Evolutionary conservation across 2,888 invertebrate species (phyloP), one percentile per base, ranked within the genome.

Genomic region (Pyrgus malvae): DNA sequence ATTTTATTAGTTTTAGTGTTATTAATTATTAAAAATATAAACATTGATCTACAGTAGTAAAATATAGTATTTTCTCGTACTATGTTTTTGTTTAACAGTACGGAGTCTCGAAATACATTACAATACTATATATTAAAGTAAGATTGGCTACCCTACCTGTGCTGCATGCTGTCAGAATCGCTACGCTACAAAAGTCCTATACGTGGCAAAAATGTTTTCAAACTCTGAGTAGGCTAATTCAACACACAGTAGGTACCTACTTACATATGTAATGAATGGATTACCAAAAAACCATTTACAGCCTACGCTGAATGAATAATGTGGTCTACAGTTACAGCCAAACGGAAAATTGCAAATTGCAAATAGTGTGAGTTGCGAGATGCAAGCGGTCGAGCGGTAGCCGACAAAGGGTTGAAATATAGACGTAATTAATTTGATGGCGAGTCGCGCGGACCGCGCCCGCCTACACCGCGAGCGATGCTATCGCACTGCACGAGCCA

Each of bases 361-460:
- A 45, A 53, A 53, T 53, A 53, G 50, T 40, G 50, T 25, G 45
- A 8, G 45, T 8, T 29, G 35, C 14, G 2, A 17, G 48, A 17
- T 37, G n/a, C 25, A 23, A 29, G n/a, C 46, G 54, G 33, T 19
- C 58, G 57, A 65, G 69, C 67, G 67, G 70, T 64, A 67, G 69
- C 74, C 76, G 76, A 75, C 78, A 76, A 78, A 78, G 72, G 71
- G 67, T 69, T 76, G 72, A 77, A 74, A 75, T 76, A 76, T 77
- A 66, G 71, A 66, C 61, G 74, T 76, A 78, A 79, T 79, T 78
- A 78, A 78, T 77, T 78, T 76, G 77, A 76, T 67, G 67, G 69
- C 68, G 68, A 66, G 65, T 56, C 65, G 67, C 63, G 64, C 62
- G 55, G 62, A 49, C 55, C 60, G 55, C 60, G 60, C 63, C 53